Base-by-base conservation (phyloP, 2,888 invertebrate genomes). In the Hypolimnas misippus region DNA sequence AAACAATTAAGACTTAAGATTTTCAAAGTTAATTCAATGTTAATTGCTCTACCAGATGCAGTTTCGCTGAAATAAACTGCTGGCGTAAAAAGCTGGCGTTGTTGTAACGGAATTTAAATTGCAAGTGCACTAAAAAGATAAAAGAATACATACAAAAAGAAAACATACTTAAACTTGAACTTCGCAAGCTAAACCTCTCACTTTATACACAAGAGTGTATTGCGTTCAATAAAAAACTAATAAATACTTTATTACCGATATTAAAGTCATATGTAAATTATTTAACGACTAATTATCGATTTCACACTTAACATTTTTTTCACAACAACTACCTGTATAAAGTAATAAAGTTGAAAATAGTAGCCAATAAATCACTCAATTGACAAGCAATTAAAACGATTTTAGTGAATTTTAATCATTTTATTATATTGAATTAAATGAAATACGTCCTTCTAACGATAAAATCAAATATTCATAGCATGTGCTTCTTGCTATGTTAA, bases 191-290 rank as follows among this genome's bases (percentile, higher is more conserved):
- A 40, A 7, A 16, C 7, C 35, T 35, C 12, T 35, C 3, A 3
- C n/a, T 7, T 40, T 40, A 14, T 2, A 7, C 7, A 16, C 14
- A 40, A n/a, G 7, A 25, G 5, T 53, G 58, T 38, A 56, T 59
- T 52, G 16, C 46, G 14, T 59, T 66, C 65, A 69, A 66, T 67
- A 63, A 51, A 67, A 64, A 61, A 64, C 19, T 46, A 62, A 69
- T 69, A 57, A 67, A 67, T 19, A 53, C 17, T 42, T 51, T 60
- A 49, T 44, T 33, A 61, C 35, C 56, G 55, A 64, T 62, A 49
- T 57, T 40, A 54, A 49, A 51, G 8, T 33, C 31, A 61, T 51
- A 46, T 4, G 3, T 46, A 10, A 49, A 49, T n/a, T 49, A 49
- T 29, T 49, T n/a, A 49, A 14, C 14, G 2, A 14, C 1, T 19